Base-by-base conservation (phyloP, 2,797 vertebrate genomes). In the Aselliscus stoliczkanus region DNA sequence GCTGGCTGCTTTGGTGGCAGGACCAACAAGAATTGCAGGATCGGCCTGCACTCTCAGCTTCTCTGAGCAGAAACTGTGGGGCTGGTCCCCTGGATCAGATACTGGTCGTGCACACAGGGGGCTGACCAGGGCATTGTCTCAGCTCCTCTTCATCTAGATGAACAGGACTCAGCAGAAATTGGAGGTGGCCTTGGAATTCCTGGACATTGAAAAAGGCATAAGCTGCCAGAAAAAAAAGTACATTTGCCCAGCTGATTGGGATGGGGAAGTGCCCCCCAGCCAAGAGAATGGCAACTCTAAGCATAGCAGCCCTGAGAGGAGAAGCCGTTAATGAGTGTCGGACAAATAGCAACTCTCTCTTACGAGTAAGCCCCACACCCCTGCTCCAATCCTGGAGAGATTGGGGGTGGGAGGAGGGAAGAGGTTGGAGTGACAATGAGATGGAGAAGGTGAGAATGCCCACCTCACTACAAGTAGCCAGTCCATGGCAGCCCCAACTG, bases 51-150 rank as follows among this genome's bases (percentile, higher is more conserved):
- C 7, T 25, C 42, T 69, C 2, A 1, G 65, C 31, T 64, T 73
- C 52, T 54, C 73, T 7, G 31, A 85, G 65, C 44, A 64, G 23
- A 29, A 29, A n/a, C n/a, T 4, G 2, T 12, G 58, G n/a, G 18
- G 50, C 27, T 25, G 10, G 7, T 39, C 60, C 25, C n/a, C 89
- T 60, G 29, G 69, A 17, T 42, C 69, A 50, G 56, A 56, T 2
- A 14, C 0, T 1, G 14, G 23, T 29, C 39, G 0, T 5, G 7
- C 37, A 12, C 7, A 23, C 14, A 25, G 39, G 11, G 37, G 62
- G 44, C 39, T 50, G 77, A 21, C 56, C 29, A 29, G 34, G 21
- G 27, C 13, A 21, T 12, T 7, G 0, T 2, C 31, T 52, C n/a
- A 37, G 37, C 88, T 73, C 31, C 37, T 54, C 31, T 37, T 20